Base-by-base conservation (phyloP, 2,797 vertebrate genomes). In the Erpetoichthys calabaricus region DNA sequence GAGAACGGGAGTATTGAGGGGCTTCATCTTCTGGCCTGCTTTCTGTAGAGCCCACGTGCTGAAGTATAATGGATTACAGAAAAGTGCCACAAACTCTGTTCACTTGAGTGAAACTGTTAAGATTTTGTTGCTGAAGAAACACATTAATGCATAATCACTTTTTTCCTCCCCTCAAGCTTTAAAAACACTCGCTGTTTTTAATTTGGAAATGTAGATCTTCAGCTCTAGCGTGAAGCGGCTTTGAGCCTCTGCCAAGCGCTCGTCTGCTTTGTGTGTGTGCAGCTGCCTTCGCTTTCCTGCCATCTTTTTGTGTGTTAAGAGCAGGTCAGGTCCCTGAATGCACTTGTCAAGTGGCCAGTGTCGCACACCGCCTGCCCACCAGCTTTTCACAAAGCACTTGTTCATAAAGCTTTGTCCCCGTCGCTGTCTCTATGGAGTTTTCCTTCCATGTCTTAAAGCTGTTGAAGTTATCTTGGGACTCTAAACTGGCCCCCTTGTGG, bases 231-330 rank as follows among this genome's bases (percentile, higher is more conserved):
- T 74, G 63, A 83, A 82, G 84, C 60, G 60, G 81, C 88, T 90
- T 91, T 91, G 89, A 91, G 88, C 77, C 69, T 76, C 80, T 85
- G 89, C 88, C 89, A 90, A 87, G 70, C 75, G 71, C 80, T 87
- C 69, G 70, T 78, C 82, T 67, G 75, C 75, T 86, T 87, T 89
- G 87, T 88, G 73, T 69, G 77, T 81, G 80, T 88, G 87, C 89
- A 89, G 87, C 85, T 87, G 88, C 83, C 77, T 79, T 79, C 76
- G 70, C 75, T 73, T 71, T 72, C 76, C 64, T 73, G 61, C 58
- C 47, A 60, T 5, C 45, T 59, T 68, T 64, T 68, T 53, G 60
- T 55, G 70, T 55, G 44, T n/a, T 66, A 65, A 55, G 56, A 55
- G 63, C 60, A 54, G 56, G 64, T 62, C 60, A 59, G 54, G 45